Percentiles rank a stretch among this genome's conserved stretches.
These are phyloP conservation scores for Drosophila sordidula DNA, from an alignment of 2,888 invertebrate genomes.

Conservation along the genomic window DNA sequence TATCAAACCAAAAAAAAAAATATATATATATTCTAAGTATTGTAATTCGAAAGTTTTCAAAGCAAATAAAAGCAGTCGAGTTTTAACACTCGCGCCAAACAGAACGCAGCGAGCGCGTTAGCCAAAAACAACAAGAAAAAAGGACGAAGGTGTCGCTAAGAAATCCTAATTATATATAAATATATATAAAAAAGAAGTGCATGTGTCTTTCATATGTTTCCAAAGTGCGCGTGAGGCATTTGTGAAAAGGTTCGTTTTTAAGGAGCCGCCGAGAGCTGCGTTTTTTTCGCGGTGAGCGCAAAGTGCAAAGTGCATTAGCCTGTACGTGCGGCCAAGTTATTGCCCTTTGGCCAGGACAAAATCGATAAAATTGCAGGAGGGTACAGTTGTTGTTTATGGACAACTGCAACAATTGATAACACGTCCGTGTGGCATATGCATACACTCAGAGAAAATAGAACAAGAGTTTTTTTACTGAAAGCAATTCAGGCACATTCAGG, in stretches of 20 bases:
- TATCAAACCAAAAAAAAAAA: slow-evolving; percentile 63
- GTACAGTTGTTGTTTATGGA: slow-evolving; percentile 46
- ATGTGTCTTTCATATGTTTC: neutral
- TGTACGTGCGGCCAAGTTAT: slow-evolving; percentile 72
- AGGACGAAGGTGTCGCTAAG: neutral
- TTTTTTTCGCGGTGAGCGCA: slow-evolving; percentile 34
- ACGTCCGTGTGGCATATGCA: slow-evolving; percentile 15
- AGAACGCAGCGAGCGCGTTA: slow-evolving; percentile 53
- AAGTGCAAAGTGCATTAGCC: slow-evolving; percentile 82
- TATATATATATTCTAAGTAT: slow-evolving; percentile 75
- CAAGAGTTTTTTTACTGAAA: too few relatives aligned
- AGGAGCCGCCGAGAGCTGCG: neutral
- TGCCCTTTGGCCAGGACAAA: slow-evolving; percentile 77
- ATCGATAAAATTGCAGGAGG: slow-evolving; percentile 80
- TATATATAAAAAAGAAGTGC: neutral
- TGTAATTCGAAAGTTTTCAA: slow-evolving; percentile 81
- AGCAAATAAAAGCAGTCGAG: slow-evolving; percentile 81
- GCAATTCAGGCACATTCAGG: too few relatives aligned
- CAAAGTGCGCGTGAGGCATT: slow-evolving; percentile 3
- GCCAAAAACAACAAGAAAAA: slow-evolving; percentile 3
- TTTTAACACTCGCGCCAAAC: slow-evolving; percentile 79
- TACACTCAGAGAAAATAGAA: slow-evolving; percentile 6
- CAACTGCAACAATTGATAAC: slow-evolving; percentile 76
- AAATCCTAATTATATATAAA: slow-evolving; percentile 3
- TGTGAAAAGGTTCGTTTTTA: too few relatives aligned